Percentiles rank a stretch among this genome's conserved stretches.
phyloP scores from a whole-genome alignment of 2,888 invertebrate species.

The Synanthedon vespiformis region DNA sequence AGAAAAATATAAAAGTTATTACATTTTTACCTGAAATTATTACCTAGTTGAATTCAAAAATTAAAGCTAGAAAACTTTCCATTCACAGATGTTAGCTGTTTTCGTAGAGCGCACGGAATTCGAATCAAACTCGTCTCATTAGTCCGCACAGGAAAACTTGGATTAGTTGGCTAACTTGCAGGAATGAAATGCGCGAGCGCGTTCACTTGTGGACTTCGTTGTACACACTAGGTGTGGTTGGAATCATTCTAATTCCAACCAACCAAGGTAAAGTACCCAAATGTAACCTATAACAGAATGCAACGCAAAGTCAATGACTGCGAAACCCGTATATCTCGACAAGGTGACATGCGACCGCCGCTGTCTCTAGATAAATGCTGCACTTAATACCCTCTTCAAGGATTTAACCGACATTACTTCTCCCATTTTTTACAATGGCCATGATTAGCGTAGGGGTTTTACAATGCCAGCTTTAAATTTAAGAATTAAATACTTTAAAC shows the following conservation, averaged over 20 bases:
- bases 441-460: neutral
- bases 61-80: neutral
- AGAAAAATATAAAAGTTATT: no score
- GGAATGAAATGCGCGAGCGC: neutral
- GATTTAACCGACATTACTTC: slow-evolving; percentile 25
- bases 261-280: no score
- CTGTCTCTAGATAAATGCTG: slow-evolving; percentile 23
- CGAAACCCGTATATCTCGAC: slow-evolving; percentile 26
- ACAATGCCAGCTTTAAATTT: no score
- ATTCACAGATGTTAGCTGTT: slow-evolving; percentile 31
- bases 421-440: slow-evolving; percentile 13
- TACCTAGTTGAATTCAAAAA: no score
- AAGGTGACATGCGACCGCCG: slow-evolving; percentile 18
- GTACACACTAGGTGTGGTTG: no score
- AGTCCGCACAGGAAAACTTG: slow-evolving; percentile 65
- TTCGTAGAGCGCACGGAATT: slow-evolving; percentile 40
- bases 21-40: no score
- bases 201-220: neutral
- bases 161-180: slow-evolving; percentile 63
- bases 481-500: no score
- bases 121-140: slow-evolving; percentile 68
- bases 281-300: no score
- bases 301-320: slow-evolving; percentile 15
- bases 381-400: slow-evolving; percentile 29
- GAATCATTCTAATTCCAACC: no score